These are phyloP conservation scores for Archivesica marissinica DNA, from an alignment of 1,140 invertebrate genomes.

Conservation along the genomic window DNA sequence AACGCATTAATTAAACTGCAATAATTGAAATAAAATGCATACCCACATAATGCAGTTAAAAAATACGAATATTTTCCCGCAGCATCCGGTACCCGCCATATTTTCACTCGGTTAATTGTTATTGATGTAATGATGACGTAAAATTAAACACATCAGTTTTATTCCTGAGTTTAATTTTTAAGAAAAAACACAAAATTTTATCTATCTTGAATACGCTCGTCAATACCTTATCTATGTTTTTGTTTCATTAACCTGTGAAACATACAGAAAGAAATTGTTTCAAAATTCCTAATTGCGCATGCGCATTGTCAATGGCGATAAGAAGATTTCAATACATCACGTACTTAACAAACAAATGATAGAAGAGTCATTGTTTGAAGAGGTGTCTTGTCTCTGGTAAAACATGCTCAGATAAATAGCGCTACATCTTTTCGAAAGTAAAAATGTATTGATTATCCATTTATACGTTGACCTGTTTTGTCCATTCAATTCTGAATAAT, in stretches of 20 bases:
- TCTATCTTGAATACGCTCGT: neutral
- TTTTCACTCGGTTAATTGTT: conserved; percentile 1
- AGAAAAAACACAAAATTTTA: neutral
- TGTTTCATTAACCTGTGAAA: neutral
- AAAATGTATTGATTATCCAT: too few relatives aligned
- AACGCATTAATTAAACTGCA: too few relatives aligned
- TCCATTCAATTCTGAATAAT: too few relatives aligned
- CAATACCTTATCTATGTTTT: neutral
- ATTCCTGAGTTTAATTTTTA: too few relatives aligned
- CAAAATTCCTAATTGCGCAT: conserved; percentile 3
- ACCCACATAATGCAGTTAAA: conserved; percentile 42
- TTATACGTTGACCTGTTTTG: too few relatives aligned
- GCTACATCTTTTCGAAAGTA: too few relatives aligned
- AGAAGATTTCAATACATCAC: conserved; percentile 40
- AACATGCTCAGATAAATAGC: neutral
- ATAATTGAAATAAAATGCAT: too few relatives aligned
- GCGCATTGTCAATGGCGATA: conserved; percentile 6
- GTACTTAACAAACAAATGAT: conserved; percentile 32
- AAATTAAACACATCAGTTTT: too few relatives aligned
- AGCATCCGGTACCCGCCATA: conserved; percentile 16
- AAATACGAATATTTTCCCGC: conserved; percentile 30
- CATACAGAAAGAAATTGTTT: conserved; percentile 15
- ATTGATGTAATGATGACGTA: too few relatives aligned
- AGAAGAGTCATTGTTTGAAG: conserved; percentile 16
- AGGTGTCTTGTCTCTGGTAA: neutral